Conservation (phyloP, 2,797 vertebrate species). For the Hapalemur alaotrensis region DNA sequence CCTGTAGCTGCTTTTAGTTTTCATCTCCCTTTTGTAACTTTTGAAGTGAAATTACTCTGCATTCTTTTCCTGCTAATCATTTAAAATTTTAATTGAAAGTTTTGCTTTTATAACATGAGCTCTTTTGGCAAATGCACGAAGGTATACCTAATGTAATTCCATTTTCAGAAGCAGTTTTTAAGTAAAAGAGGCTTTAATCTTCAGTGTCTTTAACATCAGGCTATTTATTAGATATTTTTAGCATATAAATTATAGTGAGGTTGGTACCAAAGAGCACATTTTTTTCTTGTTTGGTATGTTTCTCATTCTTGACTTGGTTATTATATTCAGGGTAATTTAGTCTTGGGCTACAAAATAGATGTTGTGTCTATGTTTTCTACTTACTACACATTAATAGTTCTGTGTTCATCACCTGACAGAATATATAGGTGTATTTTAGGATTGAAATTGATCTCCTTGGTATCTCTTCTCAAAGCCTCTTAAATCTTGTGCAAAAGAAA, state of each 20-base stretch:
- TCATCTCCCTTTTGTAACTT: conserved; percentile 40
- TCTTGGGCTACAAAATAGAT: background rate
- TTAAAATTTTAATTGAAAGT: conserved; percentile 58
- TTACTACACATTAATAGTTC: background rate
- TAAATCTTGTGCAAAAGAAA: background rate
- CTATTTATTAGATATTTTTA: conserved; percentile 52
- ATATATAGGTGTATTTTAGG: background rate
- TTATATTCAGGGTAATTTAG: conserved; percentile 45
- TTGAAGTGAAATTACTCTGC: conserved; percentile 18
- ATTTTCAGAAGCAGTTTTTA: conserved; percentile 51
- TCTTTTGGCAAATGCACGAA: conserved; percentile 26
- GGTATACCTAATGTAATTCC: conserved; percentile 32
- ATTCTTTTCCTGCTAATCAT: conserved; percentile 57
- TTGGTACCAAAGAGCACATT: background rate
- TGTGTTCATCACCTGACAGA: background rate
- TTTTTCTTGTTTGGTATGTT: conserved; percentile 13
- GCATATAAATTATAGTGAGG: conserved; percentile 19
- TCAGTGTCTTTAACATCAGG: conserved; percentile 26
- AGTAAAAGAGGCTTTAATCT: conserved; percentile 50
- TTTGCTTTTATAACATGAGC: conserved; percentile 31
- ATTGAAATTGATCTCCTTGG: background rate
- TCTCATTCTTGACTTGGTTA: conserved; percentile 56
- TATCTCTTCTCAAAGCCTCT: background rate
- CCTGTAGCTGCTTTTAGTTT: conserved; percentile 24
- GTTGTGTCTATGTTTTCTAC: background rate